Evolutionary conservation across 2,888 invertebrate species (phyloP).

Genomic region (Epistrophe eligans): DNA sequence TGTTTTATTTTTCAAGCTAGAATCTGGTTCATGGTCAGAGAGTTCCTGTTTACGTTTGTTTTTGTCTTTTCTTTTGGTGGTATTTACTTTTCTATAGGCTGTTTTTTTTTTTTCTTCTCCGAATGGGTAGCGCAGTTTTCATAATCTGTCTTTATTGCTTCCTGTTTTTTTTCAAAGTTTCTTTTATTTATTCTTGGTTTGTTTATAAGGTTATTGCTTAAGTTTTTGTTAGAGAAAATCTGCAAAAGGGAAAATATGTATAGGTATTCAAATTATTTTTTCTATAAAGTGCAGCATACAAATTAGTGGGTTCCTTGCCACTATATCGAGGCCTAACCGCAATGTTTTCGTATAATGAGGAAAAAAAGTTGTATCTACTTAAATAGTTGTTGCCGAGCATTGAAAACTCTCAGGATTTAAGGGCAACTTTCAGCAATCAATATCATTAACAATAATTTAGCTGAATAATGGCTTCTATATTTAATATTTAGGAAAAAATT

Average conservation of each 20-base stretch:
- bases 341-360: too few relatives aligned
- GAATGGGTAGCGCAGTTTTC: slow-evolving; percentile 43
- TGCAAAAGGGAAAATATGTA: neutral
- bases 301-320: too few relatives aligned
- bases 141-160: slow-evolving; percentile 53
- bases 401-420: too few relatives aligned
- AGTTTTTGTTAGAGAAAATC: neutral
- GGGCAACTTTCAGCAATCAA: too few relatives aligned
- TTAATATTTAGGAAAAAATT: too few relatives aligned
- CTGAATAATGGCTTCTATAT: too few relatives aligned
- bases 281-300: too few relatives aligned
- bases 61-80: slow-evolving; percentile 16
- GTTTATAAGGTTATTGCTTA: neutral
- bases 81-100: slow-evolving; percentile 7
- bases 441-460: too few relatives aligned
- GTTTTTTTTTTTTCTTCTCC: slow-evolving; percentile 9
- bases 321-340: too few relatives aligned
- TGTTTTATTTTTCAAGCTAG: slow-evolving; percentile 42
- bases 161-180: slow-evolving; percentile 3
- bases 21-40: slow-evolving; percentile 68
- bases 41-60: slow-evolving; percentile 17
- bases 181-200: neutral
- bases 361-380: too few relatives aligned
- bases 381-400: too few relatives aligned
- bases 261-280: too few relatives aligned